These are phyloP conservation scores for Sphyrna mokarran DNA, from an alignment of 2,113 vertebrate genomes.

Conservation along the genomic window DNA sequence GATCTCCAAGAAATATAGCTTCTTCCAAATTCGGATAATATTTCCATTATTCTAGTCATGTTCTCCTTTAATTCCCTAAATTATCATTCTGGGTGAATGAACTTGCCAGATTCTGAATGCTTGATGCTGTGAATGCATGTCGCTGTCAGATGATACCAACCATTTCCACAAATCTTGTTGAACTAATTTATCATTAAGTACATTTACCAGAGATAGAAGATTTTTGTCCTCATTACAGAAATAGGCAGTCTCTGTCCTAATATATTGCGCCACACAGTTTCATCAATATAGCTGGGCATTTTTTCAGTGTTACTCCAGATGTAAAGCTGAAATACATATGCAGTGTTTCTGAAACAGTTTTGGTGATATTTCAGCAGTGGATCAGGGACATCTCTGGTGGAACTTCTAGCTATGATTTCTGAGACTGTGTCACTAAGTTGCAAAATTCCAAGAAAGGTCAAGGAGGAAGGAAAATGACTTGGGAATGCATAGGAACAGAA, in stretches of 20 bases:
- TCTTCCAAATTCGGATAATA: neutral
- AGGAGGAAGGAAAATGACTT: neutral
- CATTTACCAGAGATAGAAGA: neutral
- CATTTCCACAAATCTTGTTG: neutral
- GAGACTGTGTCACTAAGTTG: neutral
- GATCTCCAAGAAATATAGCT: neutral
- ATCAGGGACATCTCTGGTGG: neutral
- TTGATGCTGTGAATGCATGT: neutral
- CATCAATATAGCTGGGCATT: neutral
- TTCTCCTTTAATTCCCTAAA: neutral
- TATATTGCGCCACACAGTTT: neutral
- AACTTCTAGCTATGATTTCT: neutral
- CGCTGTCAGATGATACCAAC: too few species aligned
- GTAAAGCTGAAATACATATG: neutral
- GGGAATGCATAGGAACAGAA: neutral
- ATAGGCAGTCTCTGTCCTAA: neutral
- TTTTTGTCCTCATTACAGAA: neutral
- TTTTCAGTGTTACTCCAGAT: neutral
- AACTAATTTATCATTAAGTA: neutral
- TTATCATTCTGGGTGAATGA: neutral
- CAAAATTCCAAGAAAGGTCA: neutral
- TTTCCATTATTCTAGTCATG: neutral
- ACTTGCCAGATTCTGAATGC: neutral
- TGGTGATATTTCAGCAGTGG: neutral
- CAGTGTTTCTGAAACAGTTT: neutral